These are phyloP conservation scores for Percina caprodes DNA, from an alignment of 2,113 vertebrate genomes.

Conservation along the genomic window DNA sequence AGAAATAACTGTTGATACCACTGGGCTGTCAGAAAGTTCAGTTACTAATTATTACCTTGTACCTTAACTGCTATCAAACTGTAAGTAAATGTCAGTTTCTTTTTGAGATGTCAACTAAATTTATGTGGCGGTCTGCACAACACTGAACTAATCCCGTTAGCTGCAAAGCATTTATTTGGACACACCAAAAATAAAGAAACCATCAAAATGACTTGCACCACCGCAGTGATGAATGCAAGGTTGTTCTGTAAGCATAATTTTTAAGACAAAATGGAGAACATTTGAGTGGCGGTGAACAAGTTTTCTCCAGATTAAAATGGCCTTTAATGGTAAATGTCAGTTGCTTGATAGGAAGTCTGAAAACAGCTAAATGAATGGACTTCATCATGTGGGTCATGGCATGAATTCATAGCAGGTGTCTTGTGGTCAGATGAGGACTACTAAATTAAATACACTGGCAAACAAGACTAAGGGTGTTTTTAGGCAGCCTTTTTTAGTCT, in stretches of 20 bases:
- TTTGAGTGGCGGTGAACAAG: not conserved
- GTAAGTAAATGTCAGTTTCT: not conserved
- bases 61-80: not conserved
- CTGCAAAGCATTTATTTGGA: constrained; percentile 4
- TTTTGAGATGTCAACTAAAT: not conserved
- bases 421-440: not conserved
- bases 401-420: constrained; percentile 1
- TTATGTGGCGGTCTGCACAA: not conserved
- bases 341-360: not conserved
- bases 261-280: no score
- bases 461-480: no score
- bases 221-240: not conserved
- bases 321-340: not conserved
- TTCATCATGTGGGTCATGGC: not conserved
- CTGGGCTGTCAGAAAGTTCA: not conserved
- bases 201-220: not conserved
- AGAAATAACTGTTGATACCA: not conserved
- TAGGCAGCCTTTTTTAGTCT: no score
- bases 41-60: not conserved
- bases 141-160: not conserved
- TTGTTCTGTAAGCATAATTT: constrained; percentile 9
- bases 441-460: no score
- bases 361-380: not conserved
- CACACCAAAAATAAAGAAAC: not conserved
- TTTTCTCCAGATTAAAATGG: not conserved